Percentiles rank a stretch among this genome's conserved stretches.
phyloP scores from a whole-genome alignment of 2,113 vertebrate species.

The Spea bombifrons region DNA sequence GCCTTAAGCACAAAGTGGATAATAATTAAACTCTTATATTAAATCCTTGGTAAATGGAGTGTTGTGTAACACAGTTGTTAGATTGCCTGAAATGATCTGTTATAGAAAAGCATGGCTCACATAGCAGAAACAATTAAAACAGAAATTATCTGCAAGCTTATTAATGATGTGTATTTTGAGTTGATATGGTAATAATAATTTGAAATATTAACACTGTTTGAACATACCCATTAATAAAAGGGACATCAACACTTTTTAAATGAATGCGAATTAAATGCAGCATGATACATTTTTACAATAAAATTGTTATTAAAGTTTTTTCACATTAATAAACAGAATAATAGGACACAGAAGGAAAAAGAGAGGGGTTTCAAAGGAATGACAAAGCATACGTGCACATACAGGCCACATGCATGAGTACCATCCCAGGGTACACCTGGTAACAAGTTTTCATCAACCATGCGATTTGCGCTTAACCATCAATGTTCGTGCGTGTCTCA shows the following conservation, averaged over 20 bases:
- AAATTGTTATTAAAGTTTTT: no score
- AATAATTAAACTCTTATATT: slow-evolving; percentile 32
- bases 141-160: not conserved
- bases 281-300: no score
- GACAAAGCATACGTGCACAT: no score
- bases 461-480: no score
- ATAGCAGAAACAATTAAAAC: slow-evolving; percentile 22
- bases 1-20: slow-evolving; percentile 38
- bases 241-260: not conserved
- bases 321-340: no score
- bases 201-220: not conserved
- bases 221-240: not conserved
- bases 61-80: slow-evolving; percentile 21
- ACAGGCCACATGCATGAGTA: no score
- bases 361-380: no score
- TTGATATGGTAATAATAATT: not conserved
- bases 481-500: no score
- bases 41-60: slow-evolving; percentile 36
- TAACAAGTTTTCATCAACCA: no score
- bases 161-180: slow-evolving; percentile 5
- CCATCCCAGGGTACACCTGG: no score
- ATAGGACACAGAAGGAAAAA: no score
- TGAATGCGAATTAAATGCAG: not conserved
- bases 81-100: slow-evolving; percentile 35
- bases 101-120: slow-evolving; percentile 27